These are phyloP conservation scores for Agrenia bidenticulata DNA, from an alignment of 2,888 invertebrate genomes.

Conservation along the genomic window DNA sequence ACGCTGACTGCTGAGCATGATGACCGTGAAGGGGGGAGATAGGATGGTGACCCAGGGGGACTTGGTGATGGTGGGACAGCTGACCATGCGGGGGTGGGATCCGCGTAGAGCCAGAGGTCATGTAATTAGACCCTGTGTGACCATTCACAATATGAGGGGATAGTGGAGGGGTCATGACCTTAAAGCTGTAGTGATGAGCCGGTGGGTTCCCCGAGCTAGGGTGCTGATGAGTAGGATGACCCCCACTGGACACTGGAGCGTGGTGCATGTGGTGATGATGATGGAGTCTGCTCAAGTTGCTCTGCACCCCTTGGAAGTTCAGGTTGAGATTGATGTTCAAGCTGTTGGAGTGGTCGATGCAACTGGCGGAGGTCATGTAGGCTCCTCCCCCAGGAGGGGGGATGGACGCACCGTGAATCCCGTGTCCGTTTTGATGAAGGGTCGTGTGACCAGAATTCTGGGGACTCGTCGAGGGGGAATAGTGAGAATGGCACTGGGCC, in stretches of 20 bases:
- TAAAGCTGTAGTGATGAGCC: conserved; percentile 48
- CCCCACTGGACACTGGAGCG: conserved; percentile 15
- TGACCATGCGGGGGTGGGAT: conserved; percentile 49
- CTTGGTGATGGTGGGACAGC: conserved; percentile 34
- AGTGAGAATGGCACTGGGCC: conserved; percentile 43
- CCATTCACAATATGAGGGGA: conserved; percentile 47
- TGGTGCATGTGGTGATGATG: conserved; percentile 32
- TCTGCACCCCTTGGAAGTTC: conserved; percentile 47
- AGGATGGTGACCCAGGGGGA: conserved; percentile 33
- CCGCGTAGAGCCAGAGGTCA: conserved; percentile 30
- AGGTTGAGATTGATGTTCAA: conserved; percentile 50
- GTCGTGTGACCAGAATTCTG: conserved; percentile 18
- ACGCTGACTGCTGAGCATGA: conserved; percentile 35
- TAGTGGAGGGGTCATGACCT: conserved; percentile 50
- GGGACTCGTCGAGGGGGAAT: conserved; percentile 48
- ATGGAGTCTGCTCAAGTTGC: conserved; percentile 43
- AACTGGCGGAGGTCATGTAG: conserved; percentile 23
- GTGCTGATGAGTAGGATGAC: conserved; percentile 17
- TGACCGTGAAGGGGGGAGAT: conserved; percentile 20
- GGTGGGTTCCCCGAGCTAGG: conserved; percentile 15
- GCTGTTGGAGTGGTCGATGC: conserved; percentile 46
- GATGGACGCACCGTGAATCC: not conserved
- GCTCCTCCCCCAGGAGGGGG: not conserved
- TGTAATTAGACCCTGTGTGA: conserved; percentile 16
- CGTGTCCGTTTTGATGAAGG: not conserved